These are phyloP conservation scores for Oryzias woworae DNA, from an alignment of 2,113 vertebrate genomes.

Conservation along the genomic window DNA sequence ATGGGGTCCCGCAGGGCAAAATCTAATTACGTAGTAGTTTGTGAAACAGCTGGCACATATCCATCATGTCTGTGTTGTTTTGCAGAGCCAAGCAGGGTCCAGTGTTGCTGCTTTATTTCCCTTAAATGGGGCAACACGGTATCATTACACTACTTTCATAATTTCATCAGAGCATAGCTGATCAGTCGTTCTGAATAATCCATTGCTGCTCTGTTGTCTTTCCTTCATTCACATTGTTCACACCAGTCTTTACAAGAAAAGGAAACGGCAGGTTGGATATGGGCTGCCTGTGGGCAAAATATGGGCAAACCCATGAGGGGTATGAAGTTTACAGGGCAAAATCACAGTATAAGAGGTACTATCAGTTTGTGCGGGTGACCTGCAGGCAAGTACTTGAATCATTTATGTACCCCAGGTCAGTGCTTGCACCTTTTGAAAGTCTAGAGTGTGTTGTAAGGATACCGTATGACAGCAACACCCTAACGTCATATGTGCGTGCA, in stretches of 20 bases:
- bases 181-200: slow-evolving; percentile 49
- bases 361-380: no score
- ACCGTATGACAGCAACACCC: no score
- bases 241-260: background rate
- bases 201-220: slow-evolving; percentile 3
- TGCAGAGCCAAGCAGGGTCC: slow-evolving; percentile 37
- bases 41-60: slow-evolving; percentile 24
- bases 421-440: no score
- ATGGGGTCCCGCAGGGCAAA: slow-evolving; percentile 70
- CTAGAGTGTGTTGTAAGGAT: no score
- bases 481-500: no score
- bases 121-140: slow-evolving; percentile 54
- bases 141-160: slow-evolving; percentile 58
- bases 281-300: no score
- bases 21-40: slow-evolving; percentile 74
- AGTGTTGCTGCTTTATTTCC: slow-evolving; percentile 62
- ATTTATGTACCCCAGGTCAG: no score
- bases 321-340: no score
- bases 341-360: no score
- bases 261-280: background rate
- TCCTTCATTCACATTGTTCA: background rate
- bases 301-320: no score
- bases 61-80: slow-evolving; percentile 54
- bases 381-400: no score
- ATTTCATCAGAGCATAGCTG: slow-evolving; percentile 67